Percentiles rank a stretch among this genome's conserved stretches.
phyloP scores from a whole-genome alignment of 2,888 invertebrate species.

The Buathra laborator region DNA sequence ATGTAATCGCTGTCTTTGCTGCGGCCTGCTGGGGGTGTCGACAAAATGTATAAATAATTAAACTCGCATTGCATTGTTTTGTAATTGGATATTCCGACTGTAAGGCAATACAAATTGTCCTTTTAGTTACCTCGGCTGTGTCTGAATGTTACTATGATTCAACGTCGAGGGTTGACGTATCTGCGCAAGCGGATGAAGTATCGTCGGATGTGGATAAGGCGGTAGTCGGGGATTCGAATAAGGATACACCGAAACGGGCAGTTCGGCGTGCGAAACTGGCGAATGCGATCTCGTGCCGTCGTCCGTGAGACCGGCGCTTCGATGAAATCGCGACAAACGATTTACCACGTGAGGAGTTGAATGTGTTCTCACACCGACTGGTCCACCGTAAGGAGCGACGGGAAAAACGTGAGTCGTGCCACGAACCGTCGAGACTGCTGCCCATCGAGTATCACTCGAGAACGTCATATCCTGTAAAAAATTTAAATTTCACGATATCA shows the following conservation, averaged over 20 bases:
- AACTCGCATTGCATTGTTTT: not conserved
- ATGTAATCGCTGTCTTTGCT: constrained; percentile 88
- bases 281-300: constrained; percentile 91
- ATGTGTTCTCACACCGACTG: constrained; percentile 96
- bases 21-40: constrained; percentile 75
- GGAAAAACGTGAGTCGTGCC: constrained; percentile 99
- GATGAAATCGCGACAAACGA: constrained; percentile 96
- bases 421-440: constrained; percentile 96
- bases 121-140: constrained; percentile 79
- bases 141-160: constrained; percentile 80
- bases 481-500: not conserved
- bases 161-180: constrained; percentile 89
- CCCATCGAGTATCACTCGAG: constrained; percentile 97
- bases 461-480: constrained; percentile 93
- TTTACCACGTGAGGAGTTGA: constrained; percentile 97
- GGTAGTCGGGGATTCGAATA: constrained; percentile 96
- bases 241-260: constrained; percentile 86
- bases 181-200: constrained; percentile 93
- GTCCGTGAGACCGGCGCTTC: constrained; percentile 95
- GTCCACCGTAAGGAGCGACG: constrained; percentile 97
- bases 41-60: not conserved
- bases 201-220: constrained; percentile 95
- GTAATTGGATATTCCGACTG: not conserved
- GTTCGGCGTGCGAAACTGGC: constrained; percentile 87
- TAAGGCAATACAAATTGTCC: not conserved